Base-by-base conservation (phyloP, 2,113 vertebrate genomes). In the Tachuris rubrigastra region DNA sequence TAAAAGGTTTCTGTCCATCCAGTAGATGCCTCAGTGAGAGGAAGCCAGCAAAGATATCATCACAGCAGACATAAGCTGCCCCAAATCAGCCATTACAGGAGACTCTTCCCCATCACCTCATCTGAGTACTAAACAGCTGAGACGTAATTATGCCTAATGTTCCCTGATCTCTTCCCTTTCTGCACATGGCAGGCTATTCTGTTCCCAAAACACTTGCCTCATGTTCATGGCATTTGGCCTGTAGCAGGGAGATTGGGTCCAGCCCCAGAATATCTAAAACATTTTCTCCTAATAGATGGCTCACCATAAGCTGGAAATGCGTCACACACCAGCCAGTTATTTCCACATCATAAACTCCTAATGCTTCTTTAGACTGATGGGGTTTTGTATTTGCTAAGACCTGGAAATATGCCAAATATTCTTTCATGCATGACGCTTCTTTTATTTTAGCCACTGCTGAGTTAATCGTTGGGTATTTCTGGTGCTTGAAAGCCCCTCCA, bases 331-430 rank as follows among this genome's bases (percentile, higher is more conserved):
- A 97, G 95, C 87, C 97, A 97, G 94, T 98, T 97, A 97, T 98
- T 98, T 98, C 97, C 97, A 97, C 97, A 97, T 96, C 97, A 97
- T 98, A 98, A 98, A 98, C 96, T 97, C 95, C 96, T 96, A 98
- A 98, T 97, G 97, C 94, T 97, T 96, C 96, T 97, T 97, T 96
- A 95, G 97, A 96, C 90, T 97, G 96, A 97, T 96, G 80, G 96
- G 67, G 62, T 79, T 98, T 96, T 92, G 82, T 91, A 56, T 96
- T 97, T 97, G 87, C 96, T 91, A 79, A 93, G 94, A 39, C 93
- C n/a, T 55, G 96, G 97, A 97, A 93, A 96, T 33, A 31, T 68
- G 94, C 95, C 95, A 97, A 95, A 86, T 83, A 94, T 92, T 93
- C 87, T 86, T 92, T 83, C 73, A 85, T 50, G 91, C 90, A 73